Base-by-base conservation (phyloP, 2,888 invertebrate species). In the Rhingia rostrata region DNA sequence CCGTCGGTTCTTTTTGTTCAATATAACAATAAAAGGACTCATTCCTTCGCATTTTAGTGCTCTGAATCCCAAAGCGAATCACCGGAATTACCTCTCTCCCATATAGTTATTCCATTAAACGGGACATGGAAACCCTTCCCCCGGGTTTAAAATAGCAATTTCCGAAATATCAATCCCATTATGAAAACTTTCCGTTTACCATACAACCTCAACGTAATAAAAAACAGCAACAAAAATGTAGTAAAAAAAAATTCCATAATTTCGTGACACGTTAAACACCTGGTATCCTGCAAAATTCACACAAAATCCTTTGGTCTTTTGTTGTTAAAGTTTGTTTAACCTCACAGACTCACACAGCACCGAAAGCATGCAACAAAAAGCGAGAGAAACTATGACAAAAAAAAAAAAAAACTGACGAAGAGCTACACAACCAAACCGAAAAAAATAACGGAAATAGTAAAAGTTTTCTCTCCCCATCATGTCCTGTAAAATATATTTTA, bases 261-360 rank as follows among this genome's bases (percentile, higher is more conserved):
- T 66, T 67, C 64, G 22, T 70, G 69, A 74, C 79, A 78, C 64
- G 47, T 60, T 54, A 67, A 79, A 69, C 84, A 84, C 79, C 84
- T 84, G 84, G 60, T 84, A 54, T 80, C 80, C 47, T 53, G 69
- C 63, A 73, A 78, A 64, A 54, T 73, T 79, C 73, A 63, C 69
- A 69, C 64, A 47, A 60, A 78, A 78, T 74, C 78, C 73, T 69
- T 51, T 41, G 43, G 58, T 39, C 72, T 69, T 78, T 73, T 78
- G 83, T 78, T 74, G 64, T 69, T 53, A 78, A 78, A 78, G 51
- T 83, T 83, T 78, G 39, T 67, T 49, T 37, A 32, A 37, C 45
- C 9, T n/a, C 37, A 35, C 10, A n/a, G 45, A 39, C 39, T 4
- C 35, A 2, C 9, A 4, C 10, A 51, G 9, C 51, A 30, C 32